Conservation (phyloP, 1,140 invertebrate species). For the Pinna nobilis region DNA sequence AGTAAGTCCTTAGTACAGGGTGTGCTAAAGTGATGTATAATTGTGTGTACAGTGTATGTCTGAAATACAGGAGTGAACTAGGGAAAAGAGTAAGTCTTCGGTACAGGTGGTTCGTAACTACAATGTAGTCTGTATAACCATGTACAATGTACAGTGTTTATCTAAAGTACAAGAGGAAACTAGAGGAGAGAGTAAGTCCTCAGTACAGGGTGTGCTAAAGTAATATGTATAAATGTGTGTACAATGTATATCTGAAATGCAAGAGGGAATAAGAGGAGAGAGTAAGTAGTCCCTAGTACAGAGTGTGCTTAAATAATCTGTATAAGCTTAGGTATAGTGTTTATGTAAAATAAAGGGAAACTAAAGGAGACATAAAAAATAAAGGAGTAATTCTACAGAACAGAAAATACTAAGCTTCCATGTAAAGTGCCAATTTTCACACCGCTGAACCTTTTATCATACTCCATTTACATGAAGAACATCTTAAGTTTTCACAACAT, state of each 20-base stretch:
- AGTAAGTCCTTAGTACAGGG: conserved; percentile 5
- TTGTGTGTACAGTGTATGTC: not conserved
- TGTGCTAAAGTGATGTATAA: not conserved
- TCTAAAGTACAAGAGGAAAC: conserved; percentile 23
- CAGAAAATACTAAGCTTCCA: not conserved
- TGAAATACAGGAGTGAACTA: not conserved
- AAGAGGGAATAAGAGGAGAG: not conserved
- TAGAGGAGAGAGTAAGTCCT: conserved; percentile 12
- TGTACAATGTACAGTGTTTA: too few species aligned
- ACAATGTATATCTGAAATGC: not conserved
- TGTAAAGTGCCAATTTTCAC: not conserved
- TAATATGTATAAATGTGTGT: not conserved
- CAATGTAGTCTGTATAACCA: too few species aligned
- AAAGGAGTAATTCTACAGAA: not conserved
- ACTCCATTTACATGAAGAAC: not conserved
- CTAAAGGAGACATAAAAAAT: not conserved
- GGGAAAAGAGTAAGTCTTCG: not conserved
- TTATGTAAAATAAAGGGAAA: not conserved
- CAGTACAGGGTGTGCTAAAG: not conserved
- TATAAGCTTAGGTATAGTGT: not conserved
- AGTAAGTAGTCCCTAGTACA: not conserved
- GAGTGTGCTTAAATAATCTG: too few species aligned
- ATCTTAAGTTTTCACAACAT: not conserved
- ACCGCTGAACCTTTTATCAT: not conserved
- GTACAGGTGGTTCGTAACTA: not conserved